Percentiles rank a stretch among this genome's conserved stretches.
phyloP scores from a whole-genome alignment of 2,113 vertebrate genomes.

The Varanus komodoensis region DNA sequence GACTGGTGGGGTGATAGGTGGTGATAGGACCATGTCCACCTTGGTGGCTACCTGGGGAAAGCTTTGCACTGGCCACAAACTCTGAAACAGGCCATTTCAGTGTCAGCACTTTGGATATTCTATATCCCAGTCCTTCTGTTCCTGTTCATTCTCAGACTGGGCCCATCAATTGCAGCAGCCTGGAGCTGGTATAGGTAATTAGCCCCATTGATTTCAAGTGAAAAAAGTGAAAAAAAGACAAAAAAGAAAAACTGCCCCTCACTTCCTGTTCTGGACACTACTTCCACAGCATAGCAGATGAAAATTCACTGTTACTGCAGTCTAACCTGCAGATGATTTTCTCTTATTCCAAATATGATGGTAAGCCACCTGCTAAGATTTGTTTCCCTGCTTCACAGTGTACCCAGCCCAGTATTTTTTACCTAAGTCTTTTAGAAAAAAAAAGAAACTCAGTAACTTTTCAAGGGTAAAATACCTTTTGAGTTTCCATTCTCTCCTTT shows the following conservation, averaged over 20 bases:
- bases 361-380: background rate
- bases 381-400: background rate
- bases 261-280: too few species aligned
- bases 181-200: too few species aligned
- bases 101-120: too few species aligned
- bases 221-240: too few species aligned
- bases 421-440: background rate
- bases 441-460: background rate
- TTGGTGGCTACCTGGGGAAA: background rate
- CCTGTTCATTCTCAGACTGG: too few species aligned
- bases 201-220: too few species aligned
- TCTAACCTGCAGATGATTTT: background rate
- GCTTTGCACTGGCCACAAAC: background rate
- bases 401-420: background rate
- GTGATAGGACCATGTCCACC: background rate
- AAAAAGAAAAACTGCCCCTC: too few species aligned
- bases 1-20: background rate
- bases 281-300: background rate
- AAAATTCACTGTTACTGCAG: background rate
- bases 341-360: background rate
- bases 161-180: too few species aligned
- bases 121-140: too few species aligned
- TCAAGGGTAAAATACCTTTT: background rate
- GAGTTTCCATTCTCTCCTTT: too few species aligned
- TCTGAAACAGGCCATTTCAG: background rate